phyloP scores from a whole-genome alignment of 2,888 invertebrate genomes.

The Ariolimax columbianus region DNA sequence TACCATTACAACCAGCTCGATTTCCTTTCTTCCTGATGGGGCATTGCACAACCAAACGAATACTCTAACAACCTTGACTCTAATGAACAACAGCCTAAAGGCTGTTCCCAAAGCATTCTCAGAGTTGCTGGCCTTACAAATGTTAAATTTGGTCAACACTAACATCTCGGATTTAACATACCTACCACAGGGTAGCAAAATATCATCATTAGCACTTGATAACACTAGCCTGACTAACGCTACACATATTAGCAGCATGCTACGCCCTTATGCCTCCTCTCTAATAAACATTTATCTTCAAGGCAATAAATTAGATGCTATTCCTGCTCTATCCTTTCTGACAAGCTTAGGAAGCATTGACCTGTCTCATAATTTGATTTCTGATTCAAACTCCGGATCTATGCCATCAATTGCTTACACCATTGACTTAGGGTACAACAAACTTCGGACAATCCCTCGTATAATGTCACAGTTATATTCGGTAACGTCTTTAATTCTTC shows the following conservation, averaged over 20 bases:
- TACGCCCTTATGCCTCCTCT: not conserved
- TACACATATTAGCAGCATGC: not conserved
- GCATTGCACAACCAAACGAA: not conserved
- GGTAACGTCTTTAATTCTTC: not conserved
- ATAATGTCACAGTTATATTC: not conserved
- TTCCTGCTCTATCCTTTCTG: not conserved
- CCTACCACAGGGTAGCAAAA: not conserved
- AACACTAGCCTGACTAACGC: not conserved
- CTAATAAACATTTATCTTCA: not conserved
- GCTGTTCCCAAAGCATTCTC: conserved; percentile 1
- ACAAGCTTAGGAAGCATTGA: not conserved
- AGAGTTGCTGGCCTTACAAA: not conserved
- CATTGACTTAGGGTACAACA: not conserved
- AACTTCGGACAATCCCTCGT: not conserved
- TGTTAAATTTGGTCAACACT: not conserved
- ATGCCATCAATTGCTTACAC: not conserved
- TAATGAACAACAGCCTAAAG: not conserved
- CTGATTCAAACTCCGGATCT: not conserved
- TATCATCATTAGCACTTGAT: not conserved
- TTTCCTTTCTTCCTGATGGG: not conserved
- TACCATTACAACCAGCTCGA: not conserved
- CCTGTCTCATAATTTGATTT: not conserved
- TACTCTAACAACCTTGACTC: not conserved
- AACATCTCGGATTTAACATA: not conserved
- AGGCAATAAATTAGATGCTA: not conserved